Evolutionary conservation across 2,797 vertebrate genomes (phyloP).

Genomic region (Huso huso): DNA sequence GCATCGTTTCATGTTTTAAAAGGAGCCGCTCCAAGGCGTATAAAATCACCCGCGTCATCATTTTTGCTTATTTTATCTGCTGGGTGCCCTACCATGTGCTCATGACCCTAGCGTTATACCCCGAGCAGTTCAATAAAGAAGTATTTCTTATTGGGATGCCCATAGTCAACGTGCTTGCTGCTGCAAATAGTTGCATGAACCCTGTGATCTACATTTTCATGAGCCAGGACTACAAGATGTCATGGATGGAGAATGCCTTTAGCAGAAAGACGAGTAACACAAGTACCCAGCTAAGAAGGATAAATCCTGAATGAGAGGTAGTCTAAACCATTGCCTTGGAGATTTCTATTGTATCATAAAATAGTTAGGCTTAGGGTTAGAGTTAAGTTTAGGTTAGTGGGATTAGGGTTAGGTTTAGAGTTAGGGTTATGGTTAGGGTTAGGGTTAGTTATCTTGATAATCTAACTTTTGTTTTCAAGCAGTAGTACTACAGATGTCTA

Average conservation of each 20-base stretch:
- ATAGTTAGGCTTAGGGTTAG: too few species aligned
- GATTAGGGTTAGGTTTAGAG: too few species aligned
- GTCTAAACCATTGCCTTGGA: too few species aligned
- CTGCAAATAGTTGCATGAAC: constrained; percentile 64
- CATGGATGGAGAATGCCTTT: constrained; percentile 55
- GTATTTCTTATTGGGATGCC: constrained; percentile 48
- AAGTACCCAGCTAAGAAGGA: too few species aligned
- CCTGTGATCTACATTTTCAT: constrained; percentile 67
- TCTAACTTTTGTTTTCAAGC: too few species aligned
- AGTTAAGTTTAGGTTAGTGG: too few species aligned
- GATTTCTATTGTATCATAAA: too few species aligned
- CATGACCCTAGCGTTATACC: constrained; percentile 33
- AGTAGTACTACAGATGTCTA: too few species aligned
- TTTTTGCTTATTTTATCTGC: constrained; percentile 63
- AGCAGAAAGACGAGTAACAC: constrained; percentile 20
- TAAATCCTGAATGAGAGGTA: too few species aligned
- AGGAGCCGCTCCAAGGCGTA: constrained; percentile 52
- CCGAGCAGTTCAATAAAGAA: constrained; percentile 19
- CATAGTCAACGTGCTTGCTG: constrained; percentile 47
- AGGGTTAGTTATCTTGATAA: too few species aligned
- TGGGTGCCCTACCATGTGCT: constrained; percentile 66
- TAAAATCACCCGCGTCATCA: constrained; percentile 54
- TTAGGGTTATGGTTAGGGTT: too few species aligned
- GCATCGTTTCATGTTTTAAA: constrained; percentile 35
- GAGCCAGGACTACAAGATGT: constrained; percentile 61